phyloP scores from a whole-genome alignment of 1,140 invertebrate species.

The Laodelphax striatellus region DNA sequence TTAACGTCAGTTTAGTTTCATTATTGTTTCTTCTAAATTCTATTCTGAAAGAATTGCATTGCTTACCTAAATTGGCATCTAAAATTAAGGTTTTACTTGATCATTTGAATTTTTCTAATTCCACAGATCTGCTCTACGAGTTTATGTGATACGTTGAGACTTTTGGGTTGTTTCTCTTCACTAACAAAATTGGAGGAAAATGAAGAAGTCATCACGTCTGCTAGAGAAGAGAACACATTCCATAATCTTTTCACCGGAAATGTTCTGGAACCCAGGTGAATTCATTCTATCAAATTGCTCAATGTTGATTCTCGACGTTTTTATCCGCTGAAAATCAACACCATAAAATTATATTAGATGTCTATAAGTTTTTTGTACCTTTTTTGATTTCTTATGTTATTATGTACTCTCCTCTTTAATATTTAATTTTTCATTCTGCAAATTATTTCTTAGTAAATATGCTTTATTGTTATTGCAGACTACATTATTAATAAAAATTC shows the following conservation, averaged over 20 bases:
- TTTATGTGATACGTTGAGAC: slow-evolving; percentile 79
- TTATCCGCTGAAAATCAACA: background rate
- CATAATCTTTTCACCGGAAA: slow-evolving; percentile 62
- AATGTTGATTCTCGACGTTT: background rate
- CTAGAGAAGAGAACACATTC: slow-evolving; percentile 33
- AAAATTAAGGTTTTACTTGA: background rate
- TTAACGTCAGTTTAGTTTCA: too few species aligned
- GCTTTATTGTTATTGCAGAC: too few species aligned
- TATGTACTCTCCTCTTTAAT: too few species aligned
- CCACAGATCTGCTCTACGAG: slow-evolving; percentile 65
- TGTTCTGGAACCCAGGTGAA: slow-evolving; percentile 42
- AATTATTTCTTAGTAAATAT: too few species aligned
- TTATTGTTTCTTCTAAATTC: too few species aligned
- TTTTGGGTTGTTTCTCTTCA: slow-evolving; percentile 80
- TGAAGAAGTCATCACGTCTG: slow-evolving; percentile 22
- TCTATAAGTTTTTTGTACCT: too few species aligned
- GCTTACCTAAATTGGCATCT: too few species aligned
- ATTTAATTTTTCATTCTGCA: too few species aligned
- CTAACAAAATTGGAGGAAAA: slow-evolving; percentile 40
- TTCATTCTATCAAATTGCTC: background rate
- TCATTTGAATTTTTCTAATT: slow-evolving; percentile 1
- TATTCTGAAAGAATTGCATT: too few species aligned
- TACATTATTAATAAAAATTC: too few species aligned
- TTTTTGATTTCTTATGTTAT: too few species aligned
- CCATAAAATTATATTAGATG: background rate